phyloP scores from a whole-genome alignment of 2,113 vertebrate genomes.

The Okapia johnstoni region DNA sequence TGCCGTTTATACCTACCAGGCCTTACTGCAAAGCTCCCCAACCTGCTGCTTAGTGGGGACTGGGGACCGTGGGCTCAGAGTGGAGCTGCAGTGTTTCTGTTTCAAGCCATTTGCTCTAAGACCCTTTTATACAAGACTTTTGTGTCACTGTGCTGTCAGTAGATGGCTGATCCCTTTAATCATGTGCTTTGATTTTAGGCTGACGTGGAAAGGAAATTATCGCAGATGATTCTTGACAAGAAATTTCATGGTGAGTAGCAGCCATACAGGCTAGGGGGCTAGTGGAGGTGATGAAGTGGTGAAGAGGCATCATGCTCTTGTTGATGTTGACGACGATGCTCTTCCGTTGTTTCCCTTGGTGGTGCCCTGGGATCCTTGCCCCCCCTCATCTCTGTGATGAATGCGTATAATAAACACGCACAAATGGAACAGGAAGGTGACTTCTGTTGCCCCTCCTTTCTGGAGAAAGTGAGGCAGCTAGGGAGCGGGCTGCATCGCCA shows the following conservation, averaged over 20 bases:
- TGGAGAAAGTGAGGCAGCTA: neutral
- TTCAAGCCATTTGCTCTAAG: neutral
- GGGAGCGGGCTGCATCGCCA: neutral
- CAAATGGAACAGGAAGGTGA: neutral
- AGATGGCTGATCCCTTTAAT: constrained; percentile 32
- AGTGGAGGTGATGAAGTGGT: neutral
- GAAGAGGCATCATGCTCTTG: neutral
- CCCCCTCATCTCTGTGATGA: neutral
- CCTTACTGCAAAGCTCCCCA: neutral
- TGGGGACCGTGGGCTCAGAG: neutral
- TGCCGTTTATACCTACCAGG: neutral
- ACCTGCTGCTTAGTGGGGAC: neutral
- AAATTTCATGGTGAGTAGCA: constrained; percentile 95
- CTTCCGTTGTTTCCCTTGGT: neutral
- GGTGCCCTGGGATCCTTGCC: neutral
- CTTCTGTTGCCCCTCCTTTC: neutral
- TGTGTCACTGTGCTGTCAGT: neutral
- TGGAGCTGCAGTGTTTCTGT: neutral
- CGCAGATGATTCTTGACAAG: constrained; percentile 99
- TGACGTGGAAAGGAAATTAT: constrained; percentile 97
- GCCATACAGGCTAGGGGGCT: neutral
- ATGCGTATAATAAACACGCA: neutral
- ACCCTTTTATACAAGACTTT: neutral
- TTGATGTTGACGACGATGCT: neutral
- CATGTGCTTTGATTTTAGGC: constrained; percentile 84